Evolutionary conservation across 2,888 invertebrate species (phyloP).

Genomic region (Eremobia ochroleuca): DNA sequence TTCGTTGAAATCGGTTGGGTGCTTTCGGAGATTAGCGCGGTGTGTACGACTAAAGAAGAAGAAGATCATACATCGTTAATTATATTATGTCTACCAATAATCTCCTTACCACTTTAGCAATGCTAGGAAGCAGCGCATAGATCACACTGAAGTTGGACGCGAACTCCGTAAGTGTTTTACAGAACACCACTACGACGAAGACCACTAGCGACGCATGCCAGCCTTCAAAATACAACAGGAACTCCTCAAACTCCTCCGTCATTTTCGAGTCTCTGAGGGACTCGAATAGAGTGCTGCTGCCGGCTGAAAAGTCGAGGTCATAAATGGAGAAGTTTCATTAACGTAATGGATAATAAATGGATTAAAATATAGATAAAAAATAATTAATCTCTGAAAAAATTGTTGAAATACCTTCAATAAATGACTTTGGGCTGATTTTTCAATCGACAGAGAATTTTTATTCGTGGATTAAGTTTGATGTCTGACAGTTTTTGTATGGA

Average conservation of each 20-base stretch:
- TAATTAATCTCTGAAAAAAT: too few relatives aligned
- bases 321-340: too few relatives aligned
- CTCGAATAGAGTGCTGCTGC: conserved; percentile 78
- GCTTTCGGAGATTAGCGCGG: neutral
- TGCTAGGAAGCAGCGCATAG: conserved; percentile 73
- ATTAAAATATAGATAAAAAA: too few relatives aligned
- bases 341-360: too few relatives aligned
- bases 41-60: too few relatives aligned
- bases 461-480: too few relatives aligned
- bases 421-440: too few relatives aligned
- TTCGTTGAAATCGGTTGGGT: neutral
- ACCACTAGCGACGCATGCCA: conserved; percentile 75
- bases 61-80: too few relatives aligned
- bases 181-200: conserved; percentile 76
- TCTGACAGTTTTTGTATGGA: too few relatives aligned
- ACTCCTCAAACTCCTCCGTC: conserved; percentile 77
- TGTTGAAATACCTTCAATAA: too few relatives aligned
- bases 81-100: neutral
- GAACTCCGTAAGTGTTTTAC: conserved; percentile 81
- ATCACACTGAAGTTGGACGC: conserved; percentile 76
- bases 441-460: too few relatives aligned
- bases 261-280: conserved; percentile 77
- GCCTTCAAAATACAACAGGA: conserved; percentile 70
- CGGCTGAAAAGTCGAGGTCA: conserved; percentile 66
- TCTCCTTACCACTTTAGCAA: conserved; percentile 78